Conservation (phyloP, 2,888 invertebrate genomes). For the Sclerodermus sp. region DNA sequence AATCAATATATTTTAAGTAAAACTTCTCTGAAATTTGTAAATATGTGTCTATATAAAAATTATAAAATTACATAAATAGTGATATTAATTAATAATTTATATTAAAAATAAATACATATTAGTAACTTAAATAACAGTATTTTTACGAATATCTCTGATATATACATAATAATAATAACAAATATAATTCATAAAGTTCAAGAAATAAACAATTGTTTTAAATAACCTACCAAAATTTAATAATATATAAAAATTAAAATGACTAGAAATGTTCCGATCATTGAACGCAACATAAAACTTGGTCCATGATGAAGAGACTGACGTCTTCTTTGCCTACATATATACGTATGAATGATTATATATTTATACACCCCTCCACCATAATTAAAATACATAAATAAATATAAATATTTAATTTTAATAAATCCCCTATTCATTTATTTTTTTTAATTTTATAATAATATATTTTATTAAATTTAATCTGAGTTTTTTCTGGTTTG, state of each 20-base stretch:
- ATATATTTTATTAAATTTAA: too few species aligned
- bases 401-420: too few species aligned
- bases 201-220: background rate
- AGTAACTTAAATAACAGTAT: background rate
- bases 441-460: too few species aligned
- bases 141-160: background rate
- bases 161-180: background rate
- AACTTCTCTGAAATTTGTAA: background rate
- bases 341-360: too few species aligned
- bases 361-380: too few species aligned
- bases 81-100: background rate
- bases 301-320: too few species aligned
- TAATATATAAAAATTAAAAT: conserved; percentile 1
- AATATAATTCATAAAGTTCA: background rate
- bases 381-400: too few species aligned
- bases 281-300: too few species aligned
- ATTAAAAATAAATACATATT: background rate
- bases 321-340: too few species aligned
- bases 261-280: background rate
- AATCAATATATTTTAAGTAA: background rate
- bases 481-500: too few species aligned
- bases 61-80: background rate
- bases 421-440: too few species aligned
- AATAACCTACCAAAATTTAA: background rate
- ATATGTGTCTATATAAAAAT: background rate